These are phyloP conservation scores for Lathamus discolor DNA, from an alignment of 2,113 vertebrate species.

Conservation along the genomic window DNA sequence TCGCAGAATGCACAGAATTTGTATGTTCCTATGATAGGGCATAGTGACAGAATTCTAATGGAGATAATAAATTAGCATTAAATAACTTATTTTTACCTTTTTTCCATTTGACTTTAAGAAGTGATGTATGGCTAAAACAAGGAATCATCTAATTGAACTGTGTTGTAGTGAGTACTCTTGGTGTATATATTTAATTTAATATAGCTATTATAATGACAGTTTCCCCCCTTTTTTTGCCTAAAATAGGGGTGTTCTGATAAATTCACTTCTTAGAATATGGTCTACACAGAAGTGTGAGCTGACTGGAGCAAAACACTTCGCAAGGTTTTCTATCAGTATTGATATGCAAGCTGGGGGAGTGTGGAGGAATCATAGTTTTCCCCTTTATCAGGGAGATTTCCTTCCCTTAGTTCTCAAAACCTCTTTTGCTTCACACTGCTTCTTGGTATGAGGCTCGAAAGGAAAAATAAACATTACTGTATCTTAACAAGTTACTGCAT, in stretches of 20 bases:
- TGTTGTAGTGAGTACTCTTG: not conserved
- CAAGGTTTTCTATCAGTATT: not conserved
- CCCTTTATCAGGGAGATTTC: not conserved
- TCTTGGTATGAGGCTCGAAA: not conserved
- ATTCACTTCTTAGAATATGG: not conserved
- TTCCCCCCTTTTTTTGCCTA: not conserved
- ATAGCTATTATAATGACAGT: not conserved
- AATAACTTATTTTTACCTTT: not conserved
- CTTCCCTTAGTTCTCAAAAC: not conserved
- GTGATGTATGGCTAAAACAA: not conserved
- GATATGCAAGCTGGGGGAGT: not conserved
- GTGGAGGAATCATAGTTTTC: not conserved
- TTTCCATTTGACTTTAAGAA: not conserved
- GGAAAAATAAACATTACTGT: not conserved
- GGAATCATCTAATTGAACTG: not conserved
- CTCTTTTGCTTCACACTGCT: constrained; percentile 3
- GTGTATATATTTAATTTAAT: not conserved
- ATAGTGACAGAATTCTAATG: not conserved
- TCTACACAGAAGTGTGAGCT: not conserved
- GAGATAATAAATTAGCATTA: not conserved
- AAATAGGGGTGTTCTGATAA: not conserved
- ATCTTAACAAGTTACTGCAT: not conserved
- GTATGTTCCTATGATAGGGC: not conserved
- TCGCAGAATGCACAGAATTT: not conserved
- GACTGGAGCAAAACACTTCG: not conserved